Evolutionary conservation across 2,888 invertebrate genomes (phyloP), one percentile per base, ranked within the genome.

Genomic region (Beris chalybata): DNA sequence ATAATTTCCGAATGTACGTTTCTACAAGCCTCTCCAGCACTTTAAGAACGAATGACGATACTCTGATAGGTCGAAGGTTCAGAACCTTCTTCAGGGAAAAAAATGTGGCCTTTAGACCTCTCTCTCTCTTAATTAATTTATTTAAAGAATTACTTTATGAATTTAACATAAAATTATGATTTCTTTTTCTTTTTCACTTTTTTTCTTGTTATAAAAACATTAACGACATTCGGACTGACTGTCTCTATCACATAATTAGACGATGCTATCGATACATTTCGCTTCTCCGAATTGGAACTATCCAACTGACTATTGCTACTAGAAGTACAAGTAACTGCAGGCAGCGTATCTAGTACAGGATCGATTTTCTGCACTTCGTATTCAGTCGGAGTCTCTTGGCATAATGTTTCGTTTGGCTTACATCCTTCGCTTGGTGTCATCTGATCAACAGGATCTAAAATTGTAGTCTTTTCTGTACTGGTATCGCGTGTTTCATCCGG

Each of bases 201-300:
- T 47, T 63, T 65, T 32, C 69, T 67, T 5, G 69, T 69, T 43
- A 69, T 65, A 56, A 65, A 69, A 13, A 69, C 63, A 48, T 67
- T 69, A 2, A 63, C 54, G 1, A 67, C 63, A 63, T 61, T 61
- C 44, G 38, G 61, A 13, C 55, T 59, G n/a, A 65, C 63, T 22
- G 45, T 56, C 44, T 69, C 69, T 52, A 69, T 63, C 15, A 64
- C 13, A 63, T 67, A 69, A 47, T 61, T 44, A 7, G 58, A 48
- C 12, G 56, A 64, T 44, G 66, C 53, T 4, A 47, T 68, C 13
- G 68, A 66, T 22, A 68, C 57, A 53, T 63, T 66, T 11, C 32
- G 55, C 50, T 55, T 43, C 15, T 68, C 67, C 54, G 44, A 11
- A 30, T 52, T 44, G 5, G 68, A 66, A 22, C 22, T 43, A 31